Conservation (phyloP, 2,113 vertebrate genomes). For the Pachypanchax playfairii region DNA sequence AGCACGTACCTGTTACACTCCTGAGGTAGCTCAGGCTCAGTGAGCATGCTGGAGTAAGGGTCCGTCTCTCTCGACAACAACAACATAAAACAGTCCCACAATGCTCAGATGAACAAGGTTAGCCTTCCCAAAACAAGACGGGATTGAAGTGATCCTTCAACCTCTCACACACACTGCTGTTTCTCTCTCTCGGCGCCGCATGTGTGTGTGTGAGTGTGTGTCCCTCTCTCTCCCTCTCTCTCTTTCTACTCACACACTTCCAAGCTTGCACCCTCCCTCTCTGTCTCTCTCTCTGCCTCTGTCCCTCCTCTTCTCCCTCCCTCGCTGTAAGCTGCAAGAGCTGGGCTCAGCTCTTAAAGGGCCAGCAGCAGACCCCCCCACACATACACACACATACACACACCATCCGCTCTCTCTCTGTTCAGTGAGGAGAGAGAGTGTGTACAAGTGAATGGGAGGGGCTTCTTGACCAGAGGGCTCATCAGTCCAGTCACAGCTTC, state of each 20-base stretch:
- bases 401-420: background rate
- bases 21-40: slow-evolving; percentile 97
- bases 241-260: slow-evolving; percentile 74
- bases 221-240: slow-evolving; percentile 46
- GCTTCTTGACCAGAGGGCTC: slow-evolving; percentile 62
- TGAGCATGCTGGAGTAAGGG: slow-evolving; percentile 95
- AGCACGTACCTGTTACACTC: slow-evolving; percentile 97
- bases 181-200: slow-evolving; percentile 69
- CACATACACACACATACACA: background rate
- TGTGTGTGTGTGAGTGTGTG: background rate
- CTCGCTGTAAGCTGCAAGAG: slow-evolving; percentile 80
- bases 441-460: slow-evolving; percentile 47
- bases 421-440: background rate
- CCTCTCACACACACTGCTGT: slow-evolving; percentile 87
- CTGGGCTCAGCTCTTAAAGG: slow-evolving; percentile 94
- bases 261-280: slow-evolving; percentile 61
- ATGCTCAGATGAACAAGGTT: slow-evolving; percentile 69
- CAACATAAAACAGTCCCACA: slow-evolving; percentile 90
- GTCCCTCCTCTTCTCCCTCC: slow-evolving; percentile 79
- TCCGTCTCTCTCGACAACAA: slow-evolving; percentile 82
- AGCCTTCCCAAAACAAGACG: slow-evolving; percentile 83
- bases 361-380: slow-evolving; percentile 78
- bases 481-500: slow-evolving; percentile 53
- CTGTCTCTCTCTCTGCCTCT: slow-evolving; percentile 73
- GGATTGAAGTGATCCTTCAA: slow-evolving; percentile 89